Conservation (phyloP, 2,113 vertebrate species). For the Cichladusa arquata region DNA sequence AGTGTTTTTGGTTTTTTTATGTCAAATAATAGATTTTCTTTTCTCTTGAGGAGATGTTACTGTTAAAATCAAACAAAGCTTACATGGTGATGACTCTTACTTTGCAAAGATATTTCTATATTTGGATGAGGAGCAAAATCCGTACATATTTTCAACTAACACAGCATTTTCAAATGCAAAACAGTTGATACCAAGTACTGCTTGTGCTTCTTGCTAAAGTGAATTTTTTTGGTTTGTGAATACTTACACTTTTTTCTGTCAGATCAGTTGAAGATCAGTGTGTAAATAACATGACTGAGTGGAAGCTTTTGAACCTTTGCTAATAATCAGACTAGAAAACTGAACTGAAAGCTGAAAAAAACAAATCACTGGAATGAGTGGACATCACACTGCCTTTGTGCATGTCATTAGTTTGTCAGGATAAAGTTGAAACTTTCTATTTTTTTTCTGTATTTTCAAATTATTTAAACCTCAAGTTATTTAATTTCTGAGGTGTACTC, state of each 20-base stretch:
- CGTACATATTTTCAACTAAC: neutral
- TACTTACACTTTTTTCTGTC: neutral
- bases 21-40: neutral
- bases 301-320: neutral
- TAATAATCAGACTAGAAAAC: neutral
- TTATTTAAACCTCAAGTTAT: neutral
- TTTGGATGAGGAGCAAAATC: neutral
- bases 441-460: neutral
- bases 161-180: neutral
- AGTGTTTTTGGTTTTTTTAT: neutral
- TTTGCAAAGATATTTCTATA: neutral
- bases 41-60: neutral
- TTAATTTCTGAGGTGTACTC: neutral
- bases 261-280: neutral
- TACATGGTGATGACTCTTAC: neutral
- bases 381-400: neutral
- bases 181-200: neutral
- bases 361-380: neutral
- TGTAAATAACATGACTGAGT: neutral
- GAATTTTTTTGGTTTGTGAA: neutral
- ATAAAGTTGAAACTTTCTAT: neutral
- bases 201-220: neutral
- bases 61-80: neutral
- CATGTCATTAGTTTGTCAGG: neutral
- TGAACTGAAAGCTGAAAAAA: neutral